Conservation (phyloP, 2,797 vertebrate species). For the Sebastes alutus region DNA sequence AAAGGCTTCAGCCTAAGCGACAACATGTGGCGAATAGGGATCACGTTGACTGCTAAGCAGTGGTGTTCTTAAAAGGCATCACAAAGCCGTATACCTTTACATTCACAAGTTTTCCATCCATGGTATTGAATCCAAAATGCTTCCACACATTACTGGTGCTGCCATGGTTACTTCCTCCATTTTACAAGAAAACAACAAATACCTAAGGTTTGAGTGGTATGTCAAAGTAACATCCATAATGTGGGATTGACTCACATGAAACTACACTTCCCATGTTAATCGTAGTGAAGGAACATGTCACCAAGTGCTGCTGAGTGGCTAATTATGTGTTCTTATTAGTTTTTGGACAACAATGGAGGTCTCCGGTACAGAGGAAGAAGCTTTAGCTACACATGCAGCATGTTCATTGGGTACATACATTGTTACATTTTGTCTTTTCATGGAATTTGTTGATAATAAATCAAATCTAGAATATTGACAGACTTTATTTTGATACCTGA, state of each 20-base stretch:
- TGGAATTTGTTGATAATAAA: not conserved
- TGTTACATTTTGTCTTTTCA: not conserved
- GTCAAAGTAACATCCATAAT: not conserved
- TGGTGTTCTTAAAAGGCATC: not conserved
- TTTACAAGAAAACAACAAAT: not conserved
- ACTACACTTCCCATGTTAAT: no score
- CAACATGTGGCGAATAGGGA: no score
- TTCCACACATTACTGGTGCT: not conserved
- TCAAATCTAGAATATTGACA: not conserved
- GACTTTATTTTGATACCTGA: not conserved
- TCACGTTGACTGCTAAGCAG: no score
- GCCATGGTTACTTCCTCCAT: not conserved
- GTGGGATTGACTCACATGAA: no score
- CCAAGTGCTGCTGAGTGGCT: not conserved
- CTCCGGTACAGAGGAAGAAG: not conserved
- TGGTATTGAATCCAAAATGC: not conserved
- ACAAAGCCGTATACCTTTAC: not conserved
- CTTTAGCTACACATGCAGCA: not conserved
- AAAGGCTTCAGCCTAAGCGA: no score
- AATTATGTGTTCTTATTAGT: not conserved
- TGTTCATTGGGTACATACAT: not conserved
- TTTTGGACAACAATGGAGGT: not conserved
- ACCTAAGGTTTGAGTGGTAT: not conserved
- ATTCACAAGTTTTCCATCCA: not conserved
- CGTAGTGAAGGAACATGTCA: not conserved